A percentile compares a stretch with the other conserved stretches of the same genome.
Conservation (phyloP, 2,888 invertebrate species). For the Dolichomitus sp. region DNA sequence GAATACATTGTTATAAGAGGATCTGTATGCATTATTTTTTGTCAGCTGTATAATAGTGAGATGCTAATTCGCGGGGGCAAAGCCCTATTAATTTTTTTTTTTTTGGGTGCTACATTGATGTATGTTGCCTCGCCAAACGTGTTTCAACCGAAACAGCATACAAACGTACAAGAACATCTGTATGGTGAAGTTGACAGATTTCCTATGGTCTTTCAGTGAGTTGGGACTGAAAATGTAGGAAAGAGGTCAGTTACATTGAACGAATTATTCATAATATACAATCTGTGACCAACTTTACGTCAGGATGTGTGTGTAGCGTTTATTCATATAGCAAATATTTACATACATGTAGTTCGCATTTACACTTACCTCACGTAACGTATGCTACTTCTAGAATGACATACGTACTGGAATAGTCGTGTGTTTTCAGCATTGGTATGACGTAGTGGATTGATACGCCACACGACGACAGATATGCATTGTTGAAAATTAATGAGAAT, state of each 20-base stretch:
- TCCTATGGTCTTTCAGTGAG: neutral
- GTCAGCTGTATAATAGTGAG: too few species aligned
- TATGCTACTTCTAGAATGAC: slow-evolving; percentile 51
- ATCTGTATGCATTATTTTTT: too few species aligned
- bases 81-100: too few species aligned
- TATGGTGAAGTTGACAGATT: slow-evolving; percentile 30
- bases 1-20: too few species aligned
- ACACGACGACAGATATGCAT: slow-evolving; percentile 20
- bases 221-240: neutral
- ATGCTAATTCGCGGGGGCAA: too few species aligned
- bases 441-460: slow-evolving; percentile 43
- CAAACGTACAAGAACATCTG: neutral
- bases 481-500: slow-evolving; percentile 8
- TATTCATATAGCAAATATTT: slow-evolving; percentile 44
- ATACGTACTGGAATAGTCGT: slow-evolving; percentile 31
- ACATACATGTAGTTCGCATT: slow-evolving; percentile 29
- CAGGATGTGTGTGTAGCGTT: neutral
- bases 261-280: neutral
- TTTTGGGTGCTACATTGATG: too few species aligned
- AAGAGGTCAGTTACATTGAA: slow-evolving; percentile 7
- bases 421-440: slow-evolving; percentile 10
- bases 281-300: neutral
- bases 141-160: slow-evolving; percentile 52
- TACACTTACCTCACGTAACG: slow-evolving; percentile 41
- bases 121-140: too few species aligned